Percentiles rank a stretch among this genome's conserved stretches.
These are phyloP conservation scores for Microdon myrmicae DNA, from an alignment of 2,888 invertebrate species.

Conservation along the genomic window DNA sequence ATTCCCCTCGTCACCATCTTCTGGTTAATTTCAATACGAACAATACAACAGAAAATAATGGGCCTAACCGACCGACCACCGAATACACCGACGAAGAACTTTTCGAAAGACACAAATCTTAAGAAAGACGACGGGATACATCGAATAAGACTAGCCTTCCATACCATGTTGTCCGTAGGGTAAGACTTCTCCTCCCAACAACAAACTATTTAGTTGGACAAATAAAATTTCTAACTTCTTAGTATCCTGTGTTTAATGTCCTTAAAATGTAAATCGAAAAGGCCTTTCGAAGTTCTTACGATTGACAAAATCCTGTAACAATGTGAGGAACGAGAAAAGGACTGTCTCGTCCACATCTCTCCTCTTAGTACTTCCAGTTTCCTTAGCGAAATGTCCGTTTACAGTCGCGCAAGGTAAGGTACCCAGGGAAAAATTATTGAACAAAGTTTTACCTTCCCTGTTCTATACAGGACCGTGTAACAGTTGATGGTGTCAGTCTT, in stretches of 20 bases:
- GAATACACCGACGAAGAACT: constrained; percentile 37
- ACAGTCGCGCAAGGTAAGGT: neutral
- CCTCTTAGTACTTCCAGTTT: constrained; percentile 31
- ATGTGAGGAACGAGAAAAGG: constrained; percentile 32
- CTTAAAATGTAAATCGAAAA: constrained; percentile 48
- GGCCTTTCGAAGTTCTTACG: constrained; percentile 41
- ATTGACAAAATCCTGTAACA: constrained; percentile 35
- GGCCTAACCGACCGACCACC: constrained; percentile 32
- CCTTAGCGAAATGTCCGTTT: constrained; percentile 5
- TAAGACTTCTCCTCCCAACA: neutral
- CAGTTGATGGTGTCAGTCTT: constrained; percentile 37
- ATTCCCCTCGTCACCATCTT: too few species aligned
- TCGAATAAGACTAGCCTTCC: too few species aligned
- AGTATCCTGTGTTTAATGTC: constrained; percentile 47
- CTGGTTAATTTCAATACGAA: constrained; percentile 34
- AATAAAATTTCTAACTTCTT: constrained; percentile 40
- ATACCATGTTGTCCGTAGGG: neutral
- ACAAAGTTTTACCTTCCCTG: constrained; percentile 38
- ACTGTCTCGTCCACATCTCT: too few species aligned
- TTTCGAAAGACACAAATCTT: constrained; percentile 40
- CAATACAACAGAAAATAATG: constrained; percentile 30
- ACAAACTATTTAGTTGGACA: constrained; percentile 43
- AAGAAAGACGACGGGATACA: too few species aligned
- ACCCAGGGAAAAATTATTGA: constrained; percentile 35
- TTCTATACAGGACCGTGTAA: too few species aligned